Evolutionary conservation across 1,140 invertebrate species (phyloP).

Genomic region (Pararge aegeria): DNA sequence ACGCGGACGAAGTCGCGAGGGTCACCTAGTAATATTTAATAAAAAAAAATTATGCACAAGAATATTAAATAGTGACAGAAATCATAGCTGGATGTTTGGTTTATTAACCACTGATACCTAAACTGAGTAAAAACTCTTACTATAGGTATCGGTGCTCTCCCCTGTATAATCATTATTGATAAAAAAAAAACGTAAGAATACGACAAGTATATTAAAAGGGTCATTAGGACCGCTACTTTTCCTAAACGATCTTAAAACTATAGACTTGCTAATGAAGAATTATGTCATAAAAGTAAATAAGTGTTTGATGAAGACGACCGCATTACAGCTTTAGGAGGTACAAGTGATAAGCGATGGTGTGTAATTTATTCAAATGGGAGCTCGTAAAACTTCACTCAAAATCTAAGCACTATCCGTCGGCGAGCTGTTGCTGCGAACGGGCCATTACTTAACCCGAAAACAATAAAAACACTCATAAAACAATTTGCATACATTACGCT

Average conservation of each 20-base stretch:
- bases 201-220: too few relatives aligned
- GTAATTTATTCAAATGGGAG: background rate
- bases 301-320: background rate
- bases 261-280: background rate
- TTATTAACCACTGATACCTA: too few relatives aligned
- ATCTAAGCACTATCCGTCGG: background rate
- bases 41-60: too few relatives aligned
- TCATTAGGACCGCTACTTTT: background rate
- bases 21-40: too few relatives aligned
- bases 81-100: too few relatives aligned
- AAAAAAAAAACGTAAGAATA: too few relatives aligned
- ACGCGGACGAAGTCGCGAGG: too few relatives aligned
- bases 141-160: too few relatives aligned
- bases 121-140: too few relatives aligned
- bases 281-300: background rate
- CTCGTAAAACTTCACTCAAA: background rate
- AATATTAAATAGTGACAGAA: too few relatives aligned
- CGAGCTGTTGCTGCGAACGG: background rate
- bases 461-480: conserved; percentile 10
- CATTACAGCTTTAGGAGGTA: background rate
- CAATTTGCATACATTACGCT: conserved; percentile 27
- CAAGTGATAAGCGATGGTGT: conserved; percentile 1
- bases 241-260: background rate
- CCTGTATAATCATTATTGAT: too few relatives aligned
- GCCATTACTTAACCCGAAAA: background rate